Percentiles rank a stretch among this genome's conserved stretches.
Evolutionary conservation across 2,797 vertebrate genomes (phyloP).

Genomic region (Glyptemys insculpta): DNA sequence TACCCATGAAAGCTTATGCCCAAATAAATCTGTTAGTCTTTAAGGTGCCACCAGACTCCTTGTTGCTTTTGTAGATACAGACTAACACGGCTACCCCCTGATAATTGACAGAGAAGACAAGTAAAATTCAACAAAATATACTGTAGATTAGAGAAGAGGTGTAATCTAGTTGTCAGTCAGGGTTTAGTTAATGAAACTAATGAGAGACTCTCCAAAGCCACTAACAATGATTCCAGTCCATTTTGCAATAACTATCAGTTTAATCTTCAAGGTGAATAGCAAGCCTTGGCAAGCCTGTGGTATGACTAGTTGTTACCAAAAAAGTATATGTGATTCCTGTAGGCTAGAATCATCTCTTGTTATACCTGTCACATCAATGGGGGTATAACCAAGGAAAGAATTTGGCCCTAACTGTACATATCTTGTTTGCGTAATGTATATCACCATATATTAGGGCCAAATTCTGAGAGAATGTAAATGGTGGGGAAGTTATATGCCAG

Average conservation of each 20-base stretch:
- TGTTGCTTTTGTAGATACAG: too few relatives aligned
- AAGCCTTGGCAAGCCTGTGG: fast-evolving
- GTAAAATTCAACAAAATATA: background rate
- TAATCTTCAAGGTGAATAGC: background rate
- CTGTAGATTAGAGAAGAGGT: background rate
- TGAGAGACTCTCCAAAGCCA: background rate
- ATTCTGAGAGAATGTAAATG: background rate
- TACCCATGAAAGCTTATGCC: too few relatives aligned
- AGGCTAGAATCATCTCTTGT: background rate
- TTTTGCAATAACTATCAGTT: background rate
- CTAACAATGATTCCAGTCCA: background rate
- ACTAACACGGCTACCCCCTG: too few relatives aligned
- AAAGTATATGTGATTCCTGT: background rate
- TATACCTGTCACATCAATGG: background rate
- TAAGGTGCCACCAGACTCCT: too few relatives aligned
- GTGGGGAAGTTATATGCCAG: background rate
- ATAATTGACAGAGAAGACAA: background rate
- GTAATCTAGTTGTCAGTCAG: background rate
- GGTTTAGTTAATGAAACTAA: background rate
- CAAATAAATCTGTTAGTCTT: too few relatives aligned
- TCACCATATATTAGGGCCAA: background rate
- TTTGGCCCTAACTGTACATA: background rate
- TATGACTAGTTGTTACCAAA: background rate
- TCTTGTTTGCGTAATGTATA: fast-evolving
- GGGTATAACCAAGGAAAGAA: background rate